phyloP scores from a whole-genome alignment of 1,140 invertebrate genomes.

The Heliconius hewitsoni region DNA sequence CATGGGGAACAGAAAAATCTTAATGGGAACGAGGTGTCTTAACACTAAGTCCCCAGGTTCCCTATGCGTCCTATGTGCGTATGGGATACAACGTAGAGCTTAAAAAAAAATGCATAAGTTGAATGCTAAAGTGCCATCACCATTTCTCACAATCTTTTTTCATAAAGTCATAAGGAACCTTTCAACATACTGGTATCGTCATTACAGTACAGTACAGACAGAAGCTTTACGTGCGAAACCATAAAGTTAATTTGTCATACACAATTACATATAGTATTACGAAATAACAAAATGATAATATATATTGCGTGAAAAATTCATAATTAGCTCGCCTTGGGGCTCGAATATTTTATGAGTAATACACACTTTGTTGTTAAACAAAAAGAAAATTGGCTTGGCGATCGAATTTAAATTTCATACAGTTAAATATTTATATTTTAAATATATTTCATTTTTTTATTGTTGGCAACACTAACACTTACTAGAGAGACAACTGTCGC shows the following conservation, averaged over 20 bases:
- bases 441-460: too few relatives aligned
- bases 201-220: neutral
- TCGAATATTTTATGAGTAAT: neutral
- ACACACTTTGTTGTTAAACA: neutral
- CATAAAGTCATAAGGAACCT: neutral
- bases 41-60: neutral
- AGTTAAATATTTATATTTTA: too few relatives aligned
- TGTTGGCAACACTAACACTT: too few relatives aligned
- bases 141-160: neutral
- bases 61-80: neutral
- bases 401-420: too few relatives aligned
- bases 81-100: neutral
- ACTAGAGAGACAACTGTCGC: too few relatives aligned
- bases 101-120: neutral
- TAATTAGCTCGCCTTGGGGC: conserved; percentile 43
- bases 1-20: neutral
- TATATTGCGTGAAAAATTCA: conserved; percentile 50
- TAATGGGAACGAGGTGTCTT: neutral
- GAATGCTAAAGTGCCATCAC: too few relatives aligned
- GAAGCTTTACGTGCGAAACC: conserved; percentile 40
- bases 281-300: conserved; percentile 40
- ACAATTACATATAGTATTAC: conserved; percentile 27
- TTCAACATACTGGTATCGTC: too few relatives aligned
- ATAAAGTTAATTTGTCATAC: conserved; percentile 45
- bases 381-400: neutral